phyloP scores from a whole-genome alignment of 2,113 vertebrate genomes.

The Urocolius indicus region DNA sequence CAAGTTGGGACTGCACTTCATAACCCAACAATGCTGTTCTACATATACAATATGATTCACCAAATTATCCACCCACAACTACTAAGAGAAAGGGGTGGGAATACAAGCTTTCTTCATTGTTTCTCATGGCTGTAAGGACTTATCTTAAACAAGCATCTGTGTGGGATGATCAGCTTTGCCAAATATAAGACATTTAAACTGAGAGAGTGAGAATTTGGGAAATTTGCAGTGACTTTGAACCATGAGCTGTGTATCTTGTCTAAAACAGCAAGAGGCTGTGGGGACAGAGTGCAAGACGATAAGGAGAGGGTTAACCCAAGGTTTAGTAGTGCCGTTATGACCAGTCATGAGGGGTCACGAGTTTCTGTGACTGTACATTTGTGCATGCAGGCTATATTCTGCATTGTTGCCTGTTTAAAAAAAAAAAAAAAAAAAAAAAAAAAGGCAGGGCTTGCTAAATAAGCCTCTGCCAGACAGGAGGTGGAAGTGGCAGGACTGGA shows the following conservation, averaged over 20 bases:
- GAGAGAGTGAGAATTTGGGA: background rate
- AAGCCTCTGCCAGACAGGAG: background rate
- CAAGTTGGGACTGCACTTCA: background rate
- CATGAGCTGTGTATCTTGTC: background rate
- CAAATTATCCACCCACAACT: background rate
- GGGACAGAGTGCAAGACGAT: background rate
- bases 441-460: background rate
- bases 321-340: background rate
- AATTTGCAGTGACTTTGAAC: background rate
- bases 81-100: background rate
- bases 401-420: background rate
- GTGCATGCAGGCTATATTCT: background rate
- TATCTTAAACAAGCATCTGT: background rate
- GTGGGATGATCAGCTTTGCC: background rate
- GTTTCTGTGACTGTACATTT: background rate
- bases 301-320: background rate
- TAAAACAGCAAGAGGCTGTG: background rate
- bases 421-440: background rate
- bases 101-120: background rate
- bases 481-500: background rate
- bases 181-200: background rate
- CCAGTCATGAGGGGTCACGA: background rate
- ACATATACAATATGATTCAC: background rate
- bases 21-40: background rate
- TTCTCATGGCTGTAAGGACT: background rate